Conservation (phyloP, 2,113 vertebrate genomes). For the Daphoenositta chrysoptera region DNA sequence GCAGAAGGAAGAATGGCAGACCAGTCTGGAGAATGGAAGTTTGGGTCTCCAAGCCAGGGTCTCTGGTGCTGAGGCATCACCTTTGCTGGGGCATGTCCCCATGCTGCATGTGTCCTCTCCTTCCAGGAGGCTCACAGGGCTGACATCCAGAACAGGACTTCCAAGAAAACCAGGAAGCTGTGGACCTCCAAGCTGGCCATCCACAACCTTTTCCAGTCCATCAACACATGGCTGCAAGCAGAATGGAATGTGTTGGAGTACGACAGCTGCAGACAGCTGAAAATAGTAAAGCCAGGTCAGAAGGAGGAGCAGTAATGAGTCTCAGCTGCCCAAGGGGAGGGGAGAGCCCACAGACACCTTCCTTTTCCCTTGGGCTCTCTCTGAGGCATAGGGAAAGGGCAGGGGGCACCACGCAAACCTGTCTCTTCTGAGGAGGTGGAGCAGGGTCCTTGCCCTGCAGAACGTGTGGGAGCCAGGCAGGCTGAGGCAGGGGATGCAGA, state of each 20-base stretch:
- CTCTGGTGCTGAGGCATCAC: not conserved
- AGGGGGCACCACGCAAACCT: not conserved
- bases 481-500: not conserved
- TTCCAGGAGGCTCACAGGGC: constrained; percentile 74
- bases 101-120: not conserved
- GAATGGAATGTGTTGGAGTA: constrained; percentile 16
- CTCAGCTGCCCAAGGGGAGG: not conserved
- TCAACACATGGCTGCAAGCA: constrained; percentile 10
- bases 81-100: not conserved
- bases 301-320: not conserved
- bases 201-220: constrained; percentile 70
- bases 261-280: constrained; percentile 74
- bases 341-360: not conserved
- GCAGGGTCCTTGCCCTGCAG: not conserved
- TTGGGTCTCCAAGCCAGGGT: not conserved
- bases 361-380: not conserved
- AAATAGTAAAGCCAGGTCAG: constrained; percentile 51
- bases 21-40: not conserved
- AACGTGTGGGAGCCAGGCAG: not conserved
- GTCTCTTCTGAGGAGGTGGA: not conserved
- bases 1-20: not conserved
- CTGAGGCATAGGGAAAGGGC: not conserved
- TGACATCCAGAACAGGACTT: constrained; percentile 54
- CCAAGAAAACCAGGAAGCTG: constrained; percentile 65
- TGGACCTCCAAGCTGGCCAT: constrained; percentile 68